Evolutionary conservation across 2,113 vertebrate species (phyloP).

Genomic region (Phycodurus eques): DNA sequence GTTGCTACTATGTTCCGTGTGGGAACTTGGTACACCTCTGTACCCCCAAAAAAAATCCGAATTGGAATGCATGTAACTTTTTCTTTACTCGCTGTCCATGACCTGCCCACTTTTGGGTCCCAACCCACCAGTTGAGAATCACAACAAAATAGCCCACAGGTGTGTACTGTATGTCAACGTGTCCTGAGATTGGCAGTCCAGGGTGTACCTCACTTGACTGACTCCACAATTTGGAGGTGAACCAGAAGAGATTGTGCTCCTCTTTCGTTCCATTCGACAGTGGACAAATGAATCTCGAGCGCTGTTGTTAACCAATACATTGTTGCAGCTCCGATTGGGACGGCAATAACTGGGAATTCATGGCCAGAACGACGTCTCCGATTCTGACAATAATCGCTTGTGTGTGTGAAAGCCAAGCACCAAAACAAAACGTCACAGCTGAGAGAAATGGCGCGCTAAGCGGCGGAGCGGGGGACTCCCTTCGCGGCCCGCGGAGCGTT

Average conservation of each 20-base stretch:
- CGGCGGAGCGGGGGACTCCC: slow-evolving; percentile 27
- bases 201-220: no score
- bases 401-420: background rate
- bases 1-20: no score
- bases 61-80: no score
- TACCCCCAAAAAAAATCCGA: no score
- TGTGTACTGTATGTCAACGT: no score
- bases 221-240: background rate
- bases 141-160: no score
- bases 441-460: background rate
- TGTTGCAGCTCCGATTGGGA: background rate
- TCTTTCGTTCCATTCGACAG: background rate
- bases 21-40: no score
- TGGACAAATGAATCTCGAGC: background rate
- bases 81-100: no score
- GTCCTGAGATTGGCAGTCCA: no score
- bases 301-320: no score
- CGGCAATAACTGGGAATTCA: background rate
- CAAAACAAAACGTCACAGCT: background rate
- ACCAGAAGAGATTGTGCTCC: background rate
- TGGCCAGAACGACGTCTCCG: background rate
- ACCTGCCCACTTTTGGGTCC: no score
- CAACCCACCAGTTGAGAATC: no score
- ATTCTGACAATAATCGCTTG: background rate
- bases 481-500: slow-evolving; percentile 47